These are phyloP conservation scores for Zelleria hepariella DNA, from an alignment of 2,888 invertebrate genomes.

Conservation along the genomic window DNA sequence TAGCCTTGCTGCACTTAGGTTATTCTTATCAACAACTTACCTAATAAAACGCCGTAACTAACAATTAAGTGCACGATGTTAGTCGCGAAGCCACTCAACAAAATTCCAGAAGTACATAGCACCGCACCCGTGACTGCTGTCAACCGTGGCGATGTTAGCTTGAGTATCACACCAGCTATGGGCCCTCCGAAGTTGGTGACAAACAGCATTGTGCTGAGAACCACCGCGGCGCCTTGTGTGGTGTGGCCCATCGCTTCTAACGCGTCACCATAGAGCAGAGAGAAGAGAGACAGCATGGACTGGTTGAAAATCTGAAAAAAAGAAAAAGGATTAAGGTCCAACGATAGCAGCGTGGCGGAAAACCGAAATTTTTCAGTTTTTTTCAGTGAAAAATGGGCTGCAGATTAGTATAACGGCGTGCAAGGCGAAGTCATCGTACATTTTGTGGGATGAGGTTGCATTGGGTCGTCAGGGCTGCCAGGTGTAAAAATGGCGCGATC, in stretches of 20 bases:
- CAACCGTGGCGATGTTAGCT: conserved; percentile 52
- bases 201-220: conserved; percentile 77
- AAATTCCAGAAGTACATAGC: conserved; percentile 53
- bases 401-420: too few relatives aligned
- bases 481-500: too few relatives aligned
- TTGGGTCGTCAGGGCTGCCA: too few relatives aligned
- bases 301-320: conserved; percentile 79
- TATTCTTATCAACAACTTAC: conserved; percentile 31
- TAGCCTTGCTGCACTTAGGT: too few relatives aligned
- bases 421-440: too few relatives aligned
- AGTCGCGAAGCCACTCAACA: conserved; percentile 57
- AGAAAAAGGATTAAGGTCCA: conserved; percentile 4
- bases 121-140: conserved; percentile 54
- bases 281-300: conserved; percentile 78
- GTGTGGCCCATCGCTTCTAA: conserved; percentile 74
- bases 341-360: too few relatives aligned
- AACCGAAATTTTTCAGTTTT: too few relatives aligned
- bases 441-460: too few relatives aligned
- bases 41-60: conserved; percentile 58
- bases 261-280: conserved; percentile 77
- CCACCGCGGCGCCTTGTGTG: conserved; percentile 77
- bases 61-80: conserved; percentile 55
- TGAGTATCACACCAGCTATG: conserved; percentile 77
- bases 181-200: conserved; percentile 77
- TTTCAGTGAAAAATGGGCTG: too few relatives aligned